Base-by-base conservation (phyloP, 2,888 invertebrate species). In the Eucera pruinosa region DNA sequence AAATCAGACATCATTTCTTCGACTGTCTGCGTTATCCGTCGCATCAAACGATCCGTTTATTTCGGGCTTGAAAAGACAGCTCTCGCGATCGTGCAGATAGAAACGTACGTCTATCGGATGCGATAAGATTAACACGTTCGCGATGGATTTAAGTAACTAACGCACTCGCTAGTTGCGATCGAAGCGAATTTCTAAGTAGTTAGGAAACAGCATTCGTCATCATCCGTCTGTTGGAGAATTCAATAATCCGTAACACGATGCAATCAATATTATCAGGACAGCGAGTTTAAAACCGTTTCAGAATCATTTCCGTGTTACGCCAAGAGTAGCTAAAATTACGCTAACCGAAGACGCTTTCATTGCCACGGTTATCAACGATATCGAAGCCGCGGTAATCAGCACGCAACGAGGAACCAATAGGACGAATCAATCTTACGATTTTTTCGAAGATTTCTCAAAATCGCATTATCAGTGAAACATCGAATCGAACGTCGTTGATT, bases 41-140 rank as follows among this genome's bases (percentile, higher is more conserved):
- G 25, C 43, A 76, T 78, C 62, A 23, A 23, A 13, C 64, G 79
- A 60, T 68, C 67, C 52, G 68, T 27, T 66, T 60, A 50, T 52
- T 50, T 72, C 27, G 30, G 27, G 47, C n/a, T 30, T 61, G 69
- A 74, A 78, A 75, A 69, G 81, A 77, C 73, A 71, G 55, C 75
- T 52, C 75, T 52, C 39, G 48, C 71, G 74, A 79, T 77, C 66
- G 47, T 15, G 27, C 30, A 27, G 84, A 83, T 86, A 77, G 73
- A 47, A 75, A 74, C 73, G 30, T 50, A 23, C 47, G 54, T 57
- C 73, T 30, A 52, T 61, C 30, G 60, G 11, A 65, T 20, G 39
- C 50, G 86, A 86, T 86, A 86, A 86, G 87, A 87, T 87, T 82
- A 81, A 6, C 15, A 36, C n/a, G 2, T 33, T 48, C 61, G 66